These are phyloP conservation scores for Coryphaenoides rupestris DNA, from an alignment of 2,113 vertebrate species.

Conservation along the genomic window DNA sequence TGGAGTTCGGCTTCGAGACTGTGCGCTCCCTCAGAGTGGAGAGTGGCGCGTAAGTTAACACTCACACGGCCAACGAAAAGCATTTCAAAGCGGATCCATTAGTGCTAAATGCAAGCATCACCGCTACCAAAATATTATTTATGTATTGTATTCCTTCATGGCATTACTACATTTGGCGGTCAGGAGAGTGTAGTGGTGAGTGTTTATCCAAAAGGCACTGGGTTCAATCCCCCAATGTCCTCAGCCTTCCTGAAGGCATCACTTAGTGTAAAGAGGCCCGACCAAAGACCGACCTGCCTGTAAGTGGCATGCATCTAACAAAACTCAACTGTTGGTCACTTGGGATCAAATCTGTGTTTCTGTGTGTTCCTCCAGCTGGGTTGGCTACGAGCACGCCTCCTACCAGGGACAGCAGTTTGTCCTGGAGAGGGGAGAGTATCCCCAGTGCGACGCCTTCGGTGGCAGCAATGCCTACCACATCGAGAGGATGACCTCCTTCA, in stretches of 20 bases:
- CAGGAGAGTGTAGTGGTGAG: too few relatives aligned
- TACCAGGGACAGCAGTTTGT: constrained; percentile 92
- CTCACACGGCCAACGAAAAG: background rate
- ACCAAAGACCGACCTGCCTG: too few relatives aligned
- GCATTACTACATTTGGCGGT: too few relatives aligned
- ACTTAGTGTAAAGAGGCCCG: too few relatives aligned
- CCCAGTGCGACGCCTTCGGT: constrained; percentile 85
- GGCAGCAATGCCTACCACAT: constrained; percentile 88
- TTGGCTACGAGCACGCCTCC: constrained; percentile 87
- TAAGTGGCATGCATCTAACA: too few relatives aligned
- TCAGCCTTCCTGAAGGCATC: too few relatives aligned
- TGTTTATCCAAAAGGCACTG: too few relatives aligned
- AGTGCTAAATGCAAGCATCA: too few relatives aligned
- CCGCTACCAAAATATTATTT: background rate
- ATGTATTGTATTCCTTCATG: too few relatives aligned
- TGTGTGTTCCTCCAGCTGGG: constrained; percentile 75
- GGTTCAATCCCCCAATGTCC: too few relatives aligned
- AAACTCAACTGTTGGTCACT: too few relatives aligned
- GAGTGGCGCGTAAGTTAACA: constrained; percentile 89
- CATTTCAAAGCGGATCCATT: background rate
- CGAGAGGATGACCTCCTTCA: constrained; percentile 89
- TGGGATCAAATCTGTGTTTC: too few relatives aligned
- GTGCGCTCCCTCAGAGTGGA: constrained; percentile 87
- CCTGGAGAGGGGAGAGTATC: constrained; percentile 90
- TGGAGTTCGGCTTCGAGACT: constrained; percentile 84